Conservation (phyloP, 2,113 vertebrate genomes). For the Spea bombifrons region DNA sequence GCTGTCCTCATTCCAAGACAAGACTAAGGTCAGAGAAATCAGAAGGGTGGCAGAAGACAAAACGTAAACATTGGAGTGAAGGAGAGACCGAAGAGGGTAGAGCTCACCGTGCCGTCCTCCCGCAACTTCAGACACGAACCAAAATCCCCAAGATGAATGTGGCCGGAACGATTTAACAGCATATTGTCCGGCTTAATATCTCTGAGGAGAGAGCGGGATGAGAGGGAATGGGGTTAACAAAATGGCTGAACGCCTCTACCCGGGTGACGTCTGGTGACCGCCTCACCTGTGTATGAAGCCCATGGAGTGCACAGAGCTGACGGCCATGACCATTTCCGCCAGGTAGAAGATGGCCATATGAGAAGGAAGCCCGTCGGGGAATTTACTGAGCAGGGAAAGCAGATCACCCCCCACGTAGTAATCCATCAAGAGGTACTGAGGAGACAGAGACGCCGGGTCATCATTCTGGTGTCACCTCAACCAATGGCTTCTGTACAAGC, state of each 20-base stretch:
- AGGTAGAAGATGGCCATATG: slow-evolving; percentile 86
- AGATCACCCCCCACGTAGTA: slow-evolving; percentile 85
- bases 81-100: background rate
- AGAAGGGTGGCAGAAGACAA: background rate
- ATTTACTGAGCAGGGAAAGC: slow-evolving; percentile 82
- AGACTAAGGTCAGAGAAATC: background rate
- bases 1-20: too few species aligned
- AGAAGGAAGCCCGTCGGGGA: slow-evolving; percentile 75
- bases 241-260: background rate
- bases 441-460: background rate
- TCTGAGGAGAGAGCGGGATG: slow-evolving; percentile 52
- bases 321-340: slow-evolving; percentile 82
- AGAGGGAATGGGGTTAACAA: background rate
- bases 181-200: slow-evolving; percentile 87
- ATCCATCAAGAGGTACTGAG: slow-evolving; percentile 83
- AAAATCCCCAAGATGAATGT: slow-evolving; percentile 79
- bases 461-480: too few species aligned
- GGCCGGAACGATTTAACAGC: slow-evolving; percentile 74
- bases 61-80: too few species aligned
- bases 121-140: slow-evolving; percentile 77
- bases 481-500: too few species aligned
- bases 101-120: slow-evolving; percentile 73
- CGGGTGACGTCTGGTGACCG: too few species aligned
- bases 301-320: slow-evolving; percentile 77
- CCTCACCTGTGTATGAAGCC: slow-evolving; percentile 78